Base-by-base conservation (phyloP, 2,113 vertebrate species). In the Dasyornis broadbenti region DNA sequence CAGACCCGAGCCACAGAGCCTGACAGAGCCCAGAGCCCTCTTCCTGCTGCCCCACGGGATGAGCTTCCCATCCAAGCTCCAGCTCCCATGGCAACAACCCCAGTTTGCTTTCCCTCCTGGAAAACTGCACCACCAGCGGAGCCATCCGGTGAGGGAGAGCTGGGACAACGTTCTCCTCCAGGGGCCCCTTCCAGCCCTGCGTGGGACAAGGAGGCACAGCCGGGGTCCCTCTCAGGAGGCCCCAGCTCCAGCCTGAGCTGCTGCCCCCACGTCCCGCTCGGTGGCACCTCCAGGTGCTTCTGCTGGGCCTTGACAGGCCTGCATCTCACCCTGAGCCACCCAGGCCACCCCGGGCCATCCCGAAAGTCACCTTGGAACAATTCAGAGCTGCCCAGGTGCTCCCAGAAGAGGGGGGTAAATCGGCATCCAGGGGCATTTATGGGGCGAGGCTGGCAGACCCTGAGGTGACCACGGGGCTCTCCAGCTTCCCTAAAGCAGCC, bases 111-210 rank as follows among this genome's bases (percentile, higher is more conserved):
- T 90, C 75, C 75, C 2, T 23, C 40, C 64, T 59, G 66, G 73
- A 78, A 31, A 71, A 45, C 45, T 35, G 24, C 31, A 31, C 39
- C 40, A 35, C 2, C 0, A 0, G 64, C 64, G 49, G 33, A 52
- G 45, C n/a, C 33, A 30, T 11, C 39, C 56, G 20, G 7, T 10
- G 50, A 80, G 61, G 59, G 59, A 53, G 40, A 86, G 14, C 6
- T 4, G 23, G 50, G 21, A 24, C 42, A 4, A 4, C 3, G 26
- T 6, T 65, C 33, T 30, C 27, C 80, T 75, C 50, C 23, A 14
- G 0, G 0, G 45, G 53, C 54, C 40, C 70, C 28, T 78, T 28
- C 42, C 47, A 42, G 60, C 50, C 1, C 1, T 40, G 16, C 1
- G 8, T 26, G 42, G 3, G 47, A 42, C 50, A 28, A 19, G 37